Evolutionary conservation across 1,140 invertebrate genomes (phyloP).

Genomic region (Coptotermes formosanus): DNA sequence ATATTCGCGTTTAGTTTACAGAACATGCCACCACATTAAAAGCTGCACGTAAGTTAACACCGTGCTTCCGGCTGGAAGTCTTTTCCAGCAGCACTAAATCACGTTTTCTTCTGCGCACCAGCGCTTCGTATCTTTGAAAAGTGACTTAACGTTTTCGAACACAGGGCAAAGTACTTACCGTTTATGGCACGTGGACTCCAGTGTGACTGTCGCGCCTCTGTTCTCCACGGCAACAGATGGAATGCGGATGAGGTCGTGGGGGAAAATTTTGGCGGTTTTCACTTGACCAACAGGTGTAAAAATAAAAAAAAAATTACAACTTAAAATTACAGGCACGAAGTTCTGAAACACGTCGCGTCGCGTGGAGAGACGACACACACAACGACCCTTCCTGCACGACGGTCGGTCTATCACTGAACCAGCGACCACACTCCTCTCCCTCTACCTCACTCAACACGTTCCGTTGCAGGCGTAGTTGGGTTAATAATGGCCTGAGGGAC

Average conservation of each 20-base stretch:
- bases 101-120: too few species aligned
- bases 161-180: constrained; percentile 43
- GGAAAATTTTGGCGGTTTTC: constrained; percentile 39
- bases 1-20: too few species aligned
- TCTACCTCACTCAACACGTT: constrained; percentile 16
- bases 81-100: too few species aligned
- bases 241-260: constrained; percentile 40
- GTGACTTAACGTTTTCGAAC: not conserved
- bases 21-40: too few species aligned
- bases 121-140: not conserved
- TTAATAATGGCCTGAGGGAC: constrained; percentile 40
- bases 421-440: not conserved
- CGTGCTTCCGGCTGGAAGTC: too few species aligned
- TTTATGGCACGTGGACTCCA: constrained; percentile 57
- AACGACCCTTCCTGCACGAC: not conserved
- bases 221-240: constrained; percentile 45
- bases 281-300: not conserved
- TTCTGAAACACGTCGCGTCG: not conserved
- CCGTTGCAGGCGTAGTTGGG: constrained; percentile 34
- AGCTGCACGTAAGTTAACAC: too few species aligned
- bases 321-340: not conserved
- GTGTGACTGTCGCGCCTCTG: constrained; percentile 49
- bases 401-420: not conserved
- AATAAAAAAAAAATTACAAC: not conserved
- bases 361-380: not conserved